These are phyloP conservation scores for Erethizon dorsatum DNA, from an alignment of 2,797 vertebrate species.

Conservation along the genomic window DNA sequence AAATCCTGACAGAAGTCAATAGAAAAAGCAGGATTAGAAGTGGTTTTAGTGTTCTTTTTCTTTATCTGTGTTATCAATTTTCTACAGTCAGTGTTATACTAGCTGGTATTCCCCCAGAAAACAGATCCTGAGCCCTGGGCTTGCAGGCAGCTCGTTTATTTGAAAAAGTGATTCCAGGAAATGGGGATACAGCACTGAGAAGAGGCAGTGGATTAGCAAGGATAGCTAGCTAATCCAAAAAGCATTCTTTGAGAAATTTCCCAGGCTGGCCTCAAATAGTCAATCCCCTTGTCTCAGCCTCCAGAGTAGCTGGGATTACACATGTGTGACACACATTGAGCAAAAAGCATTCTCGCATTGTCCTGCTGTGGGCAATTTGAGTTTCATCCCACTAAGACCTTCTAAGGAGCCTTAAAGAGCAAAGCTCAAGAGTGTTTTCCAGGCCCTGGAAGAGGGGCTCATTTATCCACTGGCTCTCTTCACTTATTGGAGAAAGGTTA, in stretches of 20 bases:
- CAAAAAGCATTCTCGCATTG: neutral
- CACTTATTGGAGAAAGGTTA: neutral
- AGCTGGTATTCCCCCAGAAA: neutral
- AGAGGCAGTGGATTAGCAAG: neutral
- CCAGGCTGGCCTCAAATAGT: neutral
- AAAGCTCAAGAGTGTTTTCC: neutral
- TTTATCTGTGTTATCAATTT: neutral
- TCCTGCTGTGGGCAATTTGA: neutral
- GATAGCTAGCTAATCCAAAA: neutral
- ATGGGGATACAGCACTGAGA: neutral
- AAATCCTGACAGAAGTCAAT: conserved; percentile 12
- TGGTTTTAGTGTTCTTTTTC: neutral
- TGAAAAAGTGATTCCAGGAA: neutral
- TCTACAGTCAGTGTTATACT: neutral
- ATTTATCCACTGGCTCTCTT: neutral
- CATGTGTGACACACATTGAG: neutral
- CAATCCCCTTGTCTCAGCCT: neutral
- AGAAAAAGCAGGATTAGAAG: neutral
- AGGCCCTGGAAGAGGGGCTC: neutral
- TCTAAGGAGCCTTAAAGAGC: neutral
- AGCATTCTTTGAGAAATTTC: neutral
- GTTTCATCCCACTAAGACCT: neutral
- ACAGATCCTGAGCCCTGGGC: neutral
- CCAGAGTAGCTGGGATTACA: neutral
- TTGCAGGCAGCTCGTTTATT: neutral